These are phyloP conservation scores for Chelonus insularis DNA, from an alignment of 1,140 invertebrate genomes.

Conservation along the genomic window DNA sequence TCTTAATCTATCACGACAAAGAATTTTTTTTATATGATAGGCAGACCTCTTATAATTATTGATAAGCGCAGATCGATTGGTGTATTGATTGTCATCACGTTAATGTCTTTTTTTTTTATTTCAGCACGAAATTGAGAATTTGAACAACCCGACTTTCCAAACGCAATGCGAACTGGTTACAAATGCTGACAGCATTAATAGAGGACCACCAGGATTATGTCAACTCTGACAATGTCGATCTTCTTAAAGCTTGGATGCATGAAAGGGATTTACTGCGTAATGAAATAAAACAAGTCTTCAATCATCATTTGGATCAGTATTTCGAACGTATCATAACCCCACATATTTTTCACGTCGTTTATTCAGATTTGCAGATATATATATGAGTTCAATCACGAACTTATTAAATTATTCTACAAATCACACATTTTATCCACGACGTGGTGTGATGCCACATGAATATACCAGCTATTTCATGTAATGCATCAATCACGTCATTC, in stretches of 20 bases:
- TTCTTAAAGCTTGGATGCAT: constrained; percentile 78
- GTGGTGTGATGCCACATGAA: constrained; percentile 94
- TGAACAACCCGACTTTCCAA: constrained; percentile 86
- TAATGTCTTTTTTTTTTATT: constrained; percentile 41
- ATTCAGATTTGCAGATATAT: constrained; percentile 94
- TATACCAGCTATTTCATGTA: constrained; percentile 86
- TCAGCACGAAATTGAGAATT: constrained; percentile 88
- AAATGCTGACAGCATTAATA: constrained; percentile 88
- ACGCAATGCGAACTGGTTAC: constrained; percentile 87
- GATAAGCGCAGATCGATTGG: too few species aligned
- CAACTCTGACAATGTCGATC: constrained; percentile 66
- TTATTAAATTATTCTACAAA: constrained; percentile 84
- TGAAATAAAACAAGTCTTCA: constrained; percentile 89
- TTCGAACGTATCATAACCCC: constrained; percentile 95
- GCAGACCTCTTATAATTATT: too few species aligned
- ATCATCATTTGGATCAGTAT: constrained; percentile 95
- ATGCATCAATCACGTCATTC: too few species aligned
- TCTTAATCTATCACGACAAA: too few species aligned
- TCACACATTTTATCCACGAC: constrained; percentile 93
- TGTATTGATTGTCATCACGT: too few species aligned
- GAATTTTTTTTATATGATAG: too few species aligned
- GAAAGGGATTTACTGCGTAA: constrained; percentile 84
- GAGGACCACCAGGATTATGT: constrained; percentile 86
- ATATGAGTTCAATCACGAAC: constrained; percentile 92
- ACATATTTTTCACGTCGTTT: constrained; percentile 94